Conservation (phyloP, 2,888 invertebrate species). For the Baronia brevicornis region DNA sequence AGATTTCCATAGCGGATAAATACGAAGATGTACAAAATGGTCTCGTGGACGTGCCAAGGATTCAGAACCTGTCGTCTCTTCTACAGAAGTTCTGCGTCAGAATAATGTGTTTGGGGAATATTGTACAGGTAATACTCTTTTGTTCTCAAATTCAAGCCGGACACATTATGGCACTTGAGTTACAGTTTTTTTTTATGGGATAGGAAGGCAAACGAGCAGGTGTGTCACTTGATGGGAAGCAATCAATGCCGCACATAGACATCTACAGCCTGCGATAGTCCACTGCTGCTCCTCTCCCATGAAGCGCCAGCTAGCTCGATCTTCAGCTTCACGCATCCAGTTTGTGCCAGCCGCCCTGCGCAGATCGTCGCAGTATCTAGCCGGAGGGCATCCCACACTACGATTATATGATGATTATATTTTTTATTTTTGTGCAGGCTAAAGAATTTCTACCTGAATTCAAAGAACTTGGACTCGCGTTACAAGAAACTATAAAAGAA, state of each 20-base stretch:
- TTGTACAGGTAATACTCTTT: conserved; percentile 41
- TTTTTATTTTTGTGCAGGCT: conserved; percentile 14
- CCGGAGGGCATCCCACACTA: no score
- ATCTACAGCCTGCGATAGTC: no score
- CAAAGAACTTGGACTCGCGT: conserved; percentile 19
- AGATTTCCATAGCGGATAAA: conserved; percentile 44
- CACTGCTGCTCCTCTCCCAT: no score
- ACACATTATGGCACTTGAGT: no score
- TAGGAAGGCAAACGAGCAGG: no score
- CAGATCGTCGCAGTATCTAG: no score
- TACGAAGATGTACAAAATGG: conserved; percentile 35
- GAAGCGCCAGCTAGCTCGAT: no score
- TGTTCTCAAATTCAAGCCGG: no score
- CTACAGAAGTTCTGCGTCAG: conserved; percentile 39
- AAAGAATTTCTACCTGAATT: conserved; percentile 20
- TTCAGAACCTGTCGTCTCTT: conserved; percentile 29
- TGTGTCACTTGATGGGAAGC: no score
- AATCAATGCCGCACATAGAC: no score
- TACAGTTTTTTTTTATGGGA: neutral
- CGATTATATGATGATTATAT: neutral
- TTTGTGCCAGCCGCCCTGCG: no score
- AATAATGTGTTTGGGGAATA: conserved; percentile 29
- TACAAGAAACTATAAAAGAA: conserved; percentile 22
- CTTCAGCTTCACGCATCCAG: no score
- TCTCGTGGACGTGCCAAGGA: conserved; percentile 35